These are phyloP conservation scores for Mirounga angustirostris DNA, from an alignment of 2,113 vertebrate species.

Conservation along the genomic window DNA sequence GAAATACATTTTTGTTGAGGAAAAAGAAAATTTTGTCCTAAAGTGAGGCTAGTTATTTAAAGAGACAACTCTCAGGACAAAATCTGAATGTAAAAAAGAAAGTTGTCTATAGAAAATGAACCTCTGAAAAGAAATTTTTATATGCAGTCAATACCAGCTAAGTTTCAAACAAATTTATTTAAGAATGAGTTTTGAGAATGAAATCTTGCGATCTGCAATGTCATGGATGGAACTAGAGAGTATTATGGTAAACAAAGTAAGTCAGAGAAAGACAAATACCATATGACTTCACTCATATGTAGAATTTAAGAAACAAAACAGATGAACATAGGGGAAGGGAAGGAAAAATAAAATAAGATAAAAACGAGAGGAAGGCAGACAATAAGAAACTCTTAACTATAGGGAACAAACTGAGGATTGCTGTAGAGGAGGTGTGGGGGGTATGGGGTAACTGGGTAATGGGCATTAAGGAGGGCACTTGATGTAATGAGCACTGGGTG, in stretches of 20 bases:
- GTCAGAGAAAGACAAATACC: neutral
- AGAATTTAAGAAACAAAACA: neutral
- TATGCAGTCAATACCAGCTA: neutral
- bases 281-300: neutral
- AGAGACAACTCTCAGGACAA: neutral
- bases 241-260: neutral
- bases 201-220: neutral
- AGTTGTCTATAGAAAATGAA: neutral
- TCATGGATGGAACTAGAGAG: neutral
- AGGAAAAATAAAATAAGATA: too few species aligned
- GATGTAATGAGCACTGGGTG: neutral
- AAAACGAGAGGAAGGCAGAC: neutral
- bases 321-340: neutral
- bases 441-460: neutral
- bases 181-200: neutral
- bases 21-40: neutral
- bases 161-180: neutral
- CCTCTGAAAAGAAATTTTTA: neutral
- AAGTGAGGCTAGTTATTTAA: neutral
- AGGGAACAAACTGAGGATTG: neutral
- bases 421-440: neutral
- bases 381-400: neutral
- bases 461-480: neutral
- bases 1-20: neutral
- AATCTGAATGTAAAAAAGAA: neutral